Evolutionary conservation across 2,113 vertebrate species (phyloP), one percentile per base, ranked within the genome.

Genomic region (Forbesichthys papilliferus): DNA sequence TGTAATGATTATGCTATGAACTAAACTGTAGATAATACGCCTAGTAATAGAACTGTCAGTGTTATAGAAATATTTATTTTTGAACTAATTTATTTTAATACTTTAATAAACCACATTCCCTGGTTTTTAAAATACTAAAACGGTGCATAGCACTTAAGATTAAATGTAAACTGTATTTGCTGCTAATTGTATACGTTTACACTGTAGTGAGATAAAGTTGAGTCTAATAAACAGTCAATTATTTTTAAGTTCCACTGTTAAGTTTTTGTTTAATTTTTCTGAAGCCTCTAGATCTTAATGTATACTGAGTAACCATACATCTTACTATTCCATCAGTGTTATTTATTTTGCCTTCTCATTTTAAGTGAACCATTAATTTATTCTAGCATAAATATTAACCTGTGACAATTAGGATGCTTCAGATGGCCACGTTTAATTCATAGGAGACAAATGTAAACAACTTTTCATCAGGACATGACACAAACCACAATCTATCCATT

Each of bases 41-140:
- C 62, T 70, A 80, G 72, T 48, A 20, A 64, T 72, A 79, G 71
- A 68, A 61, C 68, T 33, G 56, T 78, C 68, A 27, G 61, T 70
- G 73, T 80, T 34, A 76, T 76, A 81, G 66, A 81, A 77, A 79
- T 63, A 82, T 87, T 88, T 89, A 86, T 89, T 88, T 84, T 87
- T 65, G 64, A 84, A 81, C 68, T 88, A 89, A 90, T 82, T 90
- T 90, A 88, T 90, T 86, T 87, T 87, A 27, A 27, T 85, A 84
- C 83, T 86, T 89, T 86, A 87, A 70, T 65, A 79, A 86, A 62
- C 77, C 55, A 69, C 73, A 76, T 86, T 85, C 74, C 71, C 69
- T 51, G 69, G 75, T 20, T 47, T 71, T 5, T 0, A 71, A 65
- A 66, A 48, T 4, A 20, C 2, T 66, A n/a, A 63, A n/a, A 48